Base-by-base conservation (phyloP, 2,113 vertebrate genomes). In the Leptobrachium leishanense region DNA sequence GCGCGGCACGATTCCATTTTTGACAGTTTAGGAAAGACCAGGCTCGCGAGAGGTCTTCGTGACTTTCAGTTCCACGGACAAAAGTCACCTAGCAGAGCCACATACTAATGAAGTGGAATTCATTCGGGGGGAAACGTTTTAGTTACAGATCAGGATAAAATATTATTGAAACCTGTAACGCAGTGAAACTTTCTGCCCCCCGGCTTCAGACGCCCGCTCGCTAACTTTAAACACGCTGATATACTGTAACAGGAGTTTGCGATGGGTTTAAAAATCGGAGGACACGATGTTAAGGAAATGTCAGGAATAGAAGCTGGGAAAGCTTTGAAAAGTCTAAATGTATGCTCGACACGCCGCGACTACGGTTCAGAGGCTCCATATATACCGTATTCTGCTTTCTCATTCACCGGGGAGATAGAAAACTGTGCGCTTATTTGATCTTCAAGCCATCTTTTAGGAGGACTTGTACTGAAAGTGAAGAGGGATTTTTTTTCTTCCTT, bases 391-490 rank as follows among this genome's bases (percentile, higher is more conserved):
- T 53, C 40, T 43, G 59, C 63, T 73, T 77, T 54, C 57, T 57
- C 40, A 57, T 67, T 41, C 31, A 12, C 40, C 53, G 10, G 9
- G n/a, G 40, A 65, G 13, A 31, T 54, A 66, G 44, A 31, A 72
- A 53, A 42, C n/a, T 64, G 44, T 40, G 66, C 10, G 44, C 8
- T 7, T 12, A 54, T 79, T 72, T 79, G 40, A 73, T 72, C 68
- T 78, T 72, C 43, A 50, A 57, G 42, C 15, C 5, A 50, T 46
- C 50, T 73, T 67, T 57, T 20, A 53, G 44, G 59, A 63, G 11
- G 3, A 55, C 42, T 62, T 39, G 15, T 5, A 2, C 43, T 50
- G 46, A 50, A 50, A 50, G 8, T 50, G 46, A 50, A 50, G 20
- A 31, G 20, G 46, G 46, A 4, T 50, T 50, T 50, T 50, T 50